Conservation (phyloP, 2,113 vertebrate species). For the Thomomys bottae region DNA sequence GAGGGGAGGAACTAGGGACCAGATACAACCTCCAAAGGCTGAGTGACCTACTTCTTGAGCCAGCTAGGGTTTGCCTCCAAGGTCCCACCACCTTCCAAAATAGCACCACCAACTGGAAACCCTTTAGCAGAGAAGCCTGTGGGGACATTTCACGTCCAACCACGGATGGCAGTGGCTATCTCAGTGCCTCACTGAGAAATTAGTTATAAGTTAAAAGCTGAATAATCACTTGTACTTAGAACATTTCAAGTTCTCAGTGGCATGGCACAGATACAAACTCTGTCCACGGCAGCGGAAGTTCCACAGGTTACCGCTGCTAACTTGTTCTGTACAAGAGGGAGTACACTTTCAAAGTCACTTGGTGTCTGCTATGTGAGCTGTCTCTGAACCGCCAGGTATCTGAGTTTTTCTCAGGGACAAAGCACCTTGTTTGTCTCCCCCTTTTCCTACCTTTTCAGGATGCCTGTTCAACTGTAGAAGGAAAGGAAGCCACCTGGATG, state of each 20-base stretch:
- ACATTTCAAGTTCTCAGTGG: neutral
- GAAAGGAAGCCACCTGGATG: neutral
- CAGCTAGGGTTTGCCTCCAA: neutral
- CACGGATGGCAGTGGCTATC: neutral
- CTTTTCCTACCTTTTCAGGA: neutral
- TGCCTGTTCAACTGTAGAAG: neutral
- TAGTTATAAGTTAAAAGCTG: neutral
- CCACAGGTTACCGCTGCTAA: rapidly evolving
- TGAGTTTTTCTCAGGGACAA: neutral
- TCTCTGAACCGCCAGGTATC: neutral
- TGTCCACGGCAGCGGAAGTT: neutral
- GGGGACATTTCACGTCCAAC: neutral
- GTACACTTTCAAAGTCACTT: neutral
- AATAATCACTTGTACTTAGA: neutral
- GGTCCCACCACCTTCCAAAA: neutral
- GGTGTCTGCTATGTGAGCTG: neutral
- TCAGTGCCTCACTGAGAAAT: neutral
- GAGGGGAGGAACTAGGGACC: neutral
- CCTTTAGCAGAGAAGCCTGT: neutral
- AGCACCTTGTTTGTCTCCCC: neutral
- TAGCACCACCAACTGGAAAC: neutral
- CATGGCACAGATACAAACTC: rapidly evolving
- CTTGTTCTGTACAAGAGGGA: neutral
- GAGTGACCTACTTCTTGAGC: neutral
- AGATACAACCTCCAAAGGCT: neutral